Conservation (phyloP, 1,140 invertebrate species). For the Drosophila subobscura region DNA sequence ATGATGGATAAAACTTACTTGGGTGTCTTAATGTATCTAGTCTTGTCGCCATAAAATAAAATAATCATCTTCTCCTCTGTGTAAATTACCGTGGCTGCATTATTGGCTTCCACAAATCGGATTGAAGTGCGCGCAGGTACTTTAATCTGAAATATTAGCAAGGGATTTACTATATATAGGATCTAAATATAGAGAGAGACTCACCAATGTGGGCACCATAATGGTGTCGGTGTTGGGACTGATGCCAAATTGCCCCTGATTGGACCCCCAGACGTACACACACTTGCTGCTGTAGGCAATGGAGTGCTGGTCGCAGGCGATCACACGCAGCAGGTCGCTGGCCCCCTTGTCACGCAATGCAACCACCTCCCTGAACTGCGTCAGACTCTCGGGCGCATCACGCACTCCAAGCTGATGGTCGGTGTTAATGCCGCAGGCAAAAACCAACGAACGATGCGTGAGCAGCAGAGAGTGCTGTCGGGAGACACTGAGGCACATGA, state of each 20-base stretch:
- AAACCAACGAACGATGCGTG: slow-evolving; percentile 85
- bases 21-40: slow-evolving; percentile 71
- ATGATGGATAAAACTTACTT: slow-evolving; percentile 45
- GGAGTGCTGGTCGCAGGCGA: slow-evolving; percentile 86
- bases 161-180: not conserved
- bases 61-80: slow-evolving; percentile 63
- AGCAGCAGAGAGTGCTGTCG: slow-evolving; percentile 88
- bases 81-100: slow-evolving; percentile 75
- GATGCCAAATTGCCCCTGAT: slow-evolving; percentile 89
- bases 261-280: slow-evolving; percentile 87
- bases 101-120: slow-evolving; percentile 75
- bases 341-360: slow-evolving; percentile 64
- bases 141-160: slow-evolving; percentile 49
- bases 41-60: slow-evolving; percentile 73
- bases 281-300: slow-evolving; percentile 86
- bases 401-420: slow-evolving; percentile 87
- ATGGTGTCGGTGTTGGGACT: slow-evolving; percentile 50
- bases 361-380: slow-evolving; percentile 85
- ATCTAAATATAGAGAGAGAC: not conserved
- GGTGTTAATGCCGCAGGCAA: slow-evolving; percentile 87
- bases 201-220: slow-evolving; percentile 77
- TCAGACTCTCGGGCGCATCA: slow-evolving; percentile 84
- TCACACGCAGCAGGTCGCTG: slow-evolving; percentile 53
- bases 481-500: slow-evolving; percentile 83
- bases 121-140: slow-evolving; percentile 58